Evolutionary conservation across 2,888 invertebrate genomes (phyloP), one percentile per base, ranked within the genome.

Genomic region (Chymomyza caudatula): DNA sequence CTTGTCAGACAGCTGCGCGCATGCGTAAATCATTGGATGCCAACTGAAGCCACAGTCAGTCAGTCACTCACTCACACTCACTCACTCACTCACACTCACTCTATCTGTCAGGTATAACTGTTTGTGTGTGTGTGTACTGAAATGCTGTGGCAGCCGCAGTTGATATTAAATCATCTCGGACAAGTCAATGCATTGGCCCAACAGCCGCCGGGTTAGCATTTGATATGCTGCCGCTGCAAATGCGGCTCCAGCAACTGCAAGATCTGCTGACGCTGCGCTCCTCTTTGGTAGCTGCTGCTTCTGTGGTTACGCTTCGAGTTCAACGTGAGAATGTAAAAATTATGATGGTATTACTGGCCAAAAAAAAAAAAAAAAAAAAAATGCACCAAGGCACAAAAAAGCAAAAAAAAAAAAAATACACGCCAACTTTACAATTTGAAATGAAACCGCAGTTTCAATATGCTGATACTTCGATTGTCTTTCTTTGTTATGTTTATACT

Each of bases 151-250:
- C 22, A 37, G 29, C 29, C 11, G 29, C 29, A 37, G 73, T 78
- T 70, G 81, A 78, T 79, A 81, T 78, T 78, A 81, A 81, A 78
- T 78, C 82, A 81, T 74, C 65, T 58, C 61, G 44, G 56, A 62
- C 60, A 63, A 47, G 15, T 58, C 47, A 20, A 49, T 53, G 23
- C 66, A 1, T 19, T 6, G 23, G 20, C 55, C 37, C 19, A 15
- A 25, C 37, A 22, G 13, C 55, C 23, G 15, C 23, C 19, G 58
- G 65, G 65, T 58, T 55, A 54, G 58, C 25, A 65, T 51, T 19
- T 22, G 22, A 51, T 51, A 20, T 17, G 51, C 19, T 20, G 19
- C 51, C 19, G 15, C 51, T 51, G 51, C 19, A 13, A 37, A 37
- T 37, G 51, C 51, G 22, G 13, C 20, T 20, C n/a, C n/a, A n/a